Conservation (phyloP, 2,797 vertebrate genomes). For the Furcifer pardalis region DNA sequence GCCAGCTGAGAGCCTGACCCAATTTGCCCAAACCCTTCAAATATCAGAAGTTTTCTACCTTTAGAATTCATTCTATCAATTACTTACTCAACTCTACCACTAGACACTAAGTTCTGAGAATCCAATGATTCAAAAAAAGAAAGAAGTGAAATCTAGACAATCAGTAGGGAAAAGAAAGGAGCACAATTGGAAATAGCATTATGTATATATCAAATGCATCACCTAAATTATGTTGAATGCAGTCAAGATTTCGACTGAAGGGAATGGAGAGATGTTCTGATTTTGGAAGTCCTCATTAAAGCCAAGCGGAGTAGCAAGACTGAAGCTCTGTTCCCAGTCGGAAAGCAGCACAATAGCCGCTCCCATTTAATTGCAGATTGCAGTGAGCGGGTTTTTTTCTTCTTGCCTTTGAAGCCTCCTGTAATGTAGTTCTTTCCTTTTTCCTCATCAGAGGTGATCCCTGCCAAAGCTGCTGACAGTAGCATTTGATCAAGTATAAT, state of each 20-base stretch:
- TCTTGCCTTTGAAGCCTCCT: conserved; percentile 45
- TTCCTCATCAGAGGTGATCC: conserved; percentile 69
- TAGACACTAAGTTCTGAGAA: conserved; percentile 60
- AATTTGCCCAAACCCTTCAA: conserved; percentile 27
- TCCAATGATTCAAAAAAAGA: conserved; percentile 68
- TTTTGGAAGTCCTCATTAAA: conserved; percentile 69
- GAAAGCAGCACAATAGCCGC: conserved; percentile 66
- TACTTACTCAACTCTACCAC: conserved; percentile 52
- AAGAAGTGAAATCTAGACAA: conserved; percentile 60
- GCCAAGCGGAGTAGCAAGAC: conserved; percentile 63
- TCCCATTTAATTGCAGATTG: conserved; percentile 60
- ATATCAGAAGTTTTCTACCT: conserved; percentile 55
- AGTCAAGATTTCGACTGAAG: conserved; percentile 54
- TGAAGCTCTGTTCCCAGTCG: conserved; percentile 66
- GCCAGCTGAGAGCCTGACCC: conserved; percentile 59
- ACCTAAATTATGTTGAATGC: conserved; percentile 71
- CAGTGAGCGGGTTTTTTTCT: conserved; percentile 53
- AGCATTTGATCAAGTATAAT: conserved; percentile 65
- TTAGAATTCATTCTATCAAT: conserved; percentile 56
- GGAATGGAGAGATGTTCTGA: conserved; percentile 53
- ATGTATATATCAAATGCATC: conserved; percentile 62
- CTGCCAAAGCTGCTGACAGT: conserved; percentile 59
- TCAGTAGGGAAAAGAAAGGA: conserved; percentile 67
- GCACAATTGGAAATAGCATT: conserved; percentile 63
- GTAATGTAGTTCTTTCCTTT: conserved; percentile 70